phyloP scores from a whole-genome alignment of 1,140 invertebrate genomes.

The Solen grandis region DNA sequence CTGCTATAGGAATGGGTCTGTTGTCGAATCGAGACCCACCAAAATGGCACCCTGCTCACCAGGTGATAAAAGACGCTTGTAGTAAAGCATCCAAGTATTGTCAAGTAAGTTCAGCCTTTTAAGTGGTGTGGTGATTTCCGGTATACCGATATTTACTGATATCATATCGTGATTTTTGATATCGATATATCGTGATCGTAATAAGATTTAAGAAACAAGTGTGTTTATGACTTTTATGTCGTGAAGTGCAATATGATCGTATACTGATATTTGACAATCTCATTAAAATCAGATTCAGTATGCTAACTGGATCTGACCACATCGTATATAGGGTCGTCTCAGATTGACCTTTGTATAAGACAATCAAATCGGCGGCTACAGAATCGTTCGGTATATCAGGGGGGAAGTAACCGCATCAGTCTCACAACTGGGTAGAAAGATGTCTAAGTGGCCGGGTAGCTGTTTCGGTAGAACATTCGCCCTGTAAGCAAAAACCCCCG shows the following conservation, averaged over 20 bases:
- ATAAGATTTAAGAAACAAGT: background rate
- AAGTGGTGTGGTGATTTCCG: background rate
- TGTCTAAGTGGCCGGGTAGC: too few species aligned
- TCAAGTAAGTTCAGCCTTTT: slow-evolving; percentile 67
- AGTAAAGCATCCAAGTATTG: slow-evolving; percentile 79
- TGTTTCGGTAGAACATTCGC: too few species aligned
- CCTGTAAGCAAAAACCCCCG: too few species aligned
- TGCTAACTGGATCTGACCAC: too few species aligned
- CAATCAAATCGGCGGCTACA: too few species aligned
- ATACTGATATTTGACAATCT: background rate
- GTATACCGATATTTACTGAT: background rate
- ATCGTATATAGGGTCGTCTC: too few species aligned
- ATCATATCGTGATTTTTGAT: background rate
- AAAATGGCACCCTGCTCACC: slow-evolving; percentile 90
- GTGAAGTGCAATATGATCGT: background rate
- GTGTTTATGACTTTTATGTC: background rate
- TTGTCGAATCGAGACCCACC: slow-evolving; percentile 89
- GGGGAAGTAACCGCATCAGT: too few species aligned
- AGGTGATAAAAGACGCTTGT: slow-evolving; percentile 85
- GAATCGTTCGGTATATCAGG: too few species aligned
- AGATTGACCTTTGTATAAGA: too few species aligned
- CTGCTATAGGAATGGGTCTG: slow-evolving; percentile 90
- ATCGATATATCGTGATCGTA: background rate
- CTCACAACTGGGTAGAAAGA: too few species aligned
- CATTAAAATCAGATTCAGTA: too few species aligned